Percentiles rank a stretch among this genome's conserved stretches.
Conservation (phyloP, 1,140 invertebrate species). For the Drosophila cardini region DNA sequence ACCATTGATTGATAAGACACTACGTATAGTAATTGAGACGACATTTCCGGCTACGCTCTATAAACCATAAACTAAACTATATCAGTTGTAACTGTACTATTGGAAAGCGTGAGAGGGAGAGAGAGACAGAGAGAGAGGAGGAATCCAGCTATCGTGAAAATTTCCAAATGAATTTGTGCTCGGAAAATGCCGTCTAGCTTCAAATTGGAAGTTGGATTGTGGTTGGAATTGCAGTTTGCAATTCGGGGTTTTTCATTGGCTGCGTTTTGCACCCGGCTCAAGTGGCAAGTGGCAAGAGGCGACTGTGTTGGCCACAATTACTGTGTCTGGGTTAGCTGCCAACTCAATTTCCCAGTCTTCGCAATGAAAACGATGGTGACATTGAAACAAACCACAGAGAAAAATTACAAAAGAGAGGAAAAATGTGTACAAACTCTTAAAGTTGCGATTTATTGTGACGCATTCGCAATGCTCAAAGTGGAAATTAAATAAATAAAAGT, state of each 20-base stretch:
- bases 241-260: slow-evolving; percentile 28
- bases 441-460: slow-evolving; percentile 31
- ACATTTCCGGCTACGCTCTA: not conserved
- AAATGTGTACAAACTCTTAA: slow-evolving; percentile 25
- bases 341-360: slow-evolving; percentile 9
- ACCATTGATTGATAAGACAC: not conserved
- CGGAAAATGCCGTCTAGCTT: slow-evolving; percentile 44
- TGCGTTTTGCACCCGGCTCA: slow-evolving; percentile 24
- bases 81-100: not conserved
- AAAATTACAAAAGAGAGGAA: slow-evolving; percentile 19
- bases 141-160: slow-evolving; percentile 19
- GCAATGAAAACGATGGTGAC: slow-evolving; percentile 43
- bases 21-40: not conserved
- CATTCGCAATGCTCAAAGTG: slow-evolving; percentile 10
- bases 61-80: not conserved
- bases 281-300: slow-evolving; percentile 46
- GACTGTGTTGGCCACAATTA: slow-evolving; percentile 47
- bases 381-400: slow-evolving; percentile 51
- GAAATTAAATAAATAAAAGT: slow-evolving; percentile 21
- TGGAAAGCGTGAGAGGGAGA: slow-evolving; percentile 13
- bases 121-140: slow-evolving; percentile 1
- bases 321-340: slow-evolving; percentile 49
- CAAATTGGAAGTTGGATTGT: slow-evolving; percentile 8
- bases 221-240: not conserved
- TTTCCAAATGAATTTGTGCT: slow-evolving; percentile 34